Percentiles rank a stretch among this genome's conserved stretches.
phyloP scores from a whole-genome alignment of 1,140 invertebrate genomes.

The Myzus persicae region DNA sequence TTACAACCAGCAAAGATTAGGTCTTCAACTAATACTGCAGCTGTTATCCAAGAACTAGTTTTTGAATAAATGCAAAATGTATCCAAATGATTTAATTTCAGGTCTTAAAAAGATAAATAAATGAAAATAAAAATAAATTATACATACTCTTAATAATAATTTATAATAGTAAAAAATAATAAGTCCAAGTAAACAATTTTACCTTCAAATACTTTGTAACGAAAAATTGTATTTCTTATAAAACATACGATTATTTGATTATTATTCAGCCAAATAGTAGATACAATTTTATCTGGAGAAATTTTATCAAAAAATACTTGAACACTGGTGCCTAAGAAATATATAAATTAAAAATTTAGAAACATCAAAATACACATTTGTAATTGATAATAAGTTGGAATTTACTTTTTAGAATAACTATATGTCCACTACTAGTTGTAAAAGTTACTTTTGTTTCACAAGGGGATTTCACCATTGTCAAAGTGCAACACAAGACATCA shows the following conservation, averaged over 20 bases:
- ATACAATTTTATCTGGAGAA: conserved; percentile 33
- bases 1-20: conserved; percentile 44
- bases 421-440: conserved; percentile 48
- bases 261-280: conserved; percentile 32
- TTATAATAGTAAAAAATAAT: not conserved
- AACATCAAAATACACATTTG: not conserved
- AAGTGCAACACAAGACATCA: conserved; percentile 30
- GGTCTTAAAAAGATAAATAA: not conserved
- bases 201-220: conserved; percentile 21
- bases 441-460: conserved; percentile 26
- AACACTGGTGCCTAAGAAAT: not conserved
- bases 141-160: not conserved
- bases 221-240: conserved; percentile 16
- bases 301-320: conserved; percentile 15
- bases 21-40: not conserved
- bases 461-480: conserved; percentile 36
- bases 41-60: conserved; percentile 41
- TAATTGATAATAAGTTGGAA: not conserved
- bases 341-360: not conserved
- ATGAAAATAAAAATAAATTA: not conserved
- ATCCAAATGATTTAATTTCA: conserved; percentile 15
- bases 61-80: conserved; percentile 36
- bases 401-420: conserved; percentile 42
- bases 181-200: not conserved
- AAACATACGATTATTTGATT: conserved; percentile 21